These are phyloP conservation scores for Darevskia nairensis DNA, from an alignment of 2,797 vertebrate genomes.

Conservation along the genomic window DNA sequence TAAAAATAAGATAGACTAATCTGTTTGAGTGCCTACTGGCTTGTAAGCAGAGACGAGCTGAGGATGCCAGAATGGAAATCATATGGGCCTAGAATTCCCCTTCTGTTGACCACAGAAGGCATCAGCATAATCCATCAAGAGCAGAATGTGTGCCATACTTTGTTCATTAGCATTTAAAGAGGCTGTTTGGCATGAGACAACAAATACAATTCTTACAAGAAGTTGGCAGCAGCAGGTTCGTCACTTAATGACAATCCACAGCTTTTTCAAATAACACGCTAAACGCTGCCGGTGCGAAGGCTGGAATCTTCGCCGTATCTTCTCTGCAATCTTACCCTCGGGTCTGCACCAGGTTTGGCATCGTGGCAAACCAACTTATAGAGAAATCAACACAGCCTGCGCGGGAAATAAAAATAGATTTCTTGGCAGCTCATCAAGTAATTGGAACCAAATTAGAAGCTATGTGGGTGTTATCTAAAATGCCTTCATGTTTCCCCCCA, in stretches of 20 bases:
- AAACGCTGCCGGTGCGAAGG: conserved; percentile 70
- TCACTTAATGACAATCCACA: conserved; percentile 81
- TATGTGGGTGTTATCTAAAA: conserved; percentile 54
- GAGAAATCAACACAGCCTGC: conserved; percentile 57
- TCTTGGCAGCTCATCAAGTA: conserved; percentile 67
- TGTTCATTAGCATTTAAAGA: conserved; percentile 87
- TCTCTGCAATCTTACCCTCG: conserved; percentile 51
- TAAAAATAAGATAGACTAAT: conserved; percentile 77
- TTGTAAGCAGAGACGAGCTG: conserved; percentile 72
- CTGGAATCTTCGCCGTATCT: conserved; percentile 69
- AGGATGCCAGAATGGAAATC: conserved; percentile 80
- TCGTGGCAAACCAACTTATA: conserved; percentile 43
- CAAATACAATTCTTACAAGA: conserved; percentile 80
- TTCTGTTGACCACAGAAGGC: conserved; percentile 86
- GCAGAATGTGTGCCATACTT: conserved; percentile 83
- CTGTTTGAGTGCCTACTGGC: conserved; percentile 76
- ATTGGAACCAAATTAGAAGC: conserved; percentile 55
- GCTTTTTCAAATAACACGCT: conserved; percentile 79
- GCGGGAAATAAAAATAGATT: conserved; percentile 62
- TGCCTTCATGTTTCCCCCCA: conserved; percentile 60
- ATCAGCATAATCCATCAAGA: conserved; percentile 83
- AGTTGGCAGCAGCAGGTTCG: conserved; percentile 79
- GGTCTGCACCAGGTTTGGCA: conserved; percentile 54
- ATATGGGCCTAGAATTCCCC: conserved; percentile 84
- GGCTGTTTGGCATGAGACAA: conserved; percentile 82